Evolutionary conservation across 2,797 vertebrate species (phyloP).

Genomic region (Agapornis canus): DNA sequence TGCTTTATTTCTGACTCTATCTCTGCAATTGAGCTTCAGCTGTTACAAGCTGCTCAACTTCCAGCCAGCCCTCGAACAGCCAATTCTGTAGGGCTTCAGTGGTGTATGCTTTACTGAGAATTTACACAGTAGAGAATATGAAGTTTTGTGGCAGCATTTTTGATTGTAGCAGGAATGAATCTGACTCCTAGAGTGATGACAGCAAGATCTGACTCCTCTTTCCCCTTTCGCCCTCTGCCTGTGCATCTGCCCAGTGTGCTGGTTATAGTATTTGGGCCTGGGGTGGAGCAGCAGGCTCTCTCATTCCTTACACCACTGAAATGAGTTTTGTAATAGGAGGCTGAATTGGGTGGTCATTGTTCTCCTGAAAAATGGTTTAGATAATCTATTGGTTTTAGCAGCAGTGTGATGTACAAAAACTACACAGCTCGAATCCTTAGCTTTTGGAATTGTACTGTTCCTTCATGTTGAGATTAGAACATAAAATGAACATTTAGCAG

Average conservation of each 20-base stretch:
- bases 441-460: conserved; percentile 36
- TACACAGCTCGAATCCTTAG: background rate
- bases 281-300: background rate
- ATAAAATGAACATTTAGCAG: conserved; percentile 64
- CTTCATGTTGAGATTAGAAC: conserved; percentile 25
- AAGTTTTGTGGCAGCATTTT: background rate
- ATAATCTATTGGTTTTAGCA: background rate
- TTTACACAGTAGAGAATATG: background rate
- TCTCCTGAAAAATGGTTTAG: background rate
- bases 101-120: background rate
- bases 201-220: background rate
- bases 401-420: background rate
- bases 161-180: background rate
- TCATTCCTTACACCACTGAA: background rate
- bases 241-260: background rate
- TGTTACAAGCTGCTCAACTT: background rate
- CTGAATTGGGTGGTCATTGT: background rate
- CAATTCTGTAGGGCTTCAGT: fast-evolving
- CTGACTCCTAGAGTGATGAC: background rate
- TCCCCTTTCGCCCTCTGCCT: background rate
- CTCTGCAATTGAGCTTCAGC: background rate
- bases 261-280: background rate
- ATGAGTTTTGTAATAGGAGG: background rate
- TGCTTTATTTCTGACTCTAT: background rate
- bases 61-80: background rate